A percentile compares a stretch with the other conserved stretches of the same genome.
Conservation (phyloP, 1,140 invertebrate genomes). For the Drosophila funebris region DNA sequence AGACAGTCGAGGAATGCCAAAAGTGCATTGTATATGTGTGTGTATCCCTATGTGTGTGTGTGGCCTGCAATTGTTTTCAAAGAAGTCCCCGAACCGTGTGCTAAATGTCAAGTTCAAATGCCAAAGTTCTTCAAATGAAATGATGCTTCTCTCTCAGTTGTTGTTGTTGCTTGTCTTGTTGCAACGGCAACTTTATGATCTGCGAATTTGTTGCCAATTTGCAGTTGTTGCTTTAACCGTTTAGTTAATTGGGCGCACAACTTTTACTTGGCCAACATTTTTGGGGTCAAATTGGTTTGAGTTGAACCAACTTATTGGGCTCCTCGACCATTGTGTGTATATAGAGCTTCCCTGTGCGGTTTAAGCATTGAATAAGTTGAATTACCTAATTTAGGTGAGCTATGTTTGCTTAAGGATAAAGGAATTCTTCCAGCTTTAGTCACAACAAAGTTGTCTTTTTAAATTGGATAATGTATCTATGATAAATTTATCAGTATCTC, state of each 20-base stretch:
- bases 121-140: slow-evolving; percentile 80
- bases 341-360: not conserved
- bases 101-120: slow-evolving; percentile 82
- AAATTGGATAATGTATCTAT: too few relatives aligned
- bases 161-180: slow-evolving; percentile 39
- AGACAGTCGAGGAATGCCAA: slow-evolving; percentile 73
- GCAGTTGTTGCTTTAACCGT: slow-evolving; percentile 78
- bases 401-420: too few relatives aligned
- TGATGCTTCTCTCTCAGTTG: slow-evolving; percentile 58
- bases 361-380: too few relatives aligned
- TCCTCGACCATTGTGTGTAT: not conserved
- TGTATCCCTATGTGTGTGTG: slow-evolving; percentile 22
- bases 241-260: slow-evolving; percentile 76
- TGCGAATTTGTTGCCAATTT: slow-evolving; percentile 81
- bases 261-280: slow-evolving; percentile 50
- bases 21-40: slow-evolving; percentile 57
- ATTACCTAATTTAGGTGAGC: too few relatives aligned
- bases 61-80: slow-evolving; percentile 79
- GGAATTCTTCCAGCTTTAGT: too few relatives aligned
- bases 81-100: slow-evolving; percentile 80
- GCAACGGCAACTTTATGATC: slow-evolving; percentile 70
- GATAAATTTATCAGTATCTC: too few relatives aligned
- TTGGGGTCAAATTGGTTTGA: not conserved
- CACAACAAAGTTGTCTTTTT: too few relatives aligned
- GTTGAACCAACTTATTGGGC: not conserved